Percentiles rank a stretch among this genome's conserved stretches.
These are phyloP conservation scores for Cantharis lateralis DNA, from an alignment of 2,888 invertebrate genomes.

Conservation along the genomic window DNA sequence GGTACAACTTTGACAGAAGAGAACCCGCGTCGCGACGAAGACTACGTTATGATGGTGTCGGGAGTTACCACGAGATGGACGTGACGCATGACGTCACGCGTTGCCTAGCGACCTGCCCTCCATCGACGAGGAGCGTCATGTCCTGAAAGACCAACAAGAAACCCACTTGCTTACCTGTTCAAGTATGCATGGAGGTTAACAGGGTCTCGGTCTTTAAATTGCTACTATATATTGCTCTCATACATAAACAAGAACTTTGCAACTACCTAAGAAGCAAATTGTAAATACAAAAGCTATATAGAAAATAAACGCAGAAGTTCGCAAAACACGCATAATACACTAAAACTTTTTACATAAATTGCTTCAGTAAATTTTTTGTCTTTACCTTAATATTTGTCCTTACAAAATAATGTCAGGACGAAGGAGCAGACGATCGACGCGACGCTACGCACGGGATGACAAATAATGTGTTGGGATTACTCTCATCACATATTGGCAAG, in stretches of 20 bases:
- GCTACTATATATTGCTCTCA: slow-evolving; percentile 28
- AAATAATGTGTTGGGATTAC: background rate
- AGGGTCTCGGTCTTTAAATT: slow-evolving; percentile 30
- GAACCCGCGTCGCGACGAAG: slow-evolving; percentile 24
- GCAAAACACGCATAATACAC: background rate
- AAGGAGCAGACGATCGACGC: background rate
- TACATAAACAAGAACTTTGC: slow-evolving; percentile 27
- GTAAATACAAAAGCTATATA: slow-evolving; percentile 23
- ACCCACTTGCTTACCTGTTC: slow-evolving; percentile 29
- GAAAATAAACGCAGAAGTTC: background rate
- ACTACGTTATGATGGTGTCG: slow-evolving; percentile 27
- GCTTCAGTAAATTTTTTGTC: too few relatives aligned
- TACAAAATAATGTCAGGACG: background rate
- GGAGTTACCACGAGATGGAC: slow-evolving; percentile 39
- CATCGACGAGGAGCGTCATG: slow-evolving; percentile 31
- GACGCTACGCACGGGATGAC: background rate
- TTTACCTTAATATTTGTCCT: background rate
- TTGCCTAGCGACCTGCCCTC: slow-evolving; percentile 38
- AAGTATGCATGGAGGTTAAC: slow-evolving; percentile 35
- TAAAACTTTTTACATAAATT: background rate
- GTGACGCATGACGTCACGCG: slow-evolving; percentile 38
- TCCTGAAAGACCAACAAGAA: slow-evolving; percentile 36
- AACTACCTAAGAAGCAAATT: slow-evolving; percentile 29
- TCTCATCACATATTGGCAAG: background rate
- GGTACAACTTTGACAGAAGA: slow-evolving; percentile 15